These are phyloP conservation scores for Centropyge bicolor DNA, from an alignment of 2,797 vertebrate species.

Conservation along the genomic window DNA sequence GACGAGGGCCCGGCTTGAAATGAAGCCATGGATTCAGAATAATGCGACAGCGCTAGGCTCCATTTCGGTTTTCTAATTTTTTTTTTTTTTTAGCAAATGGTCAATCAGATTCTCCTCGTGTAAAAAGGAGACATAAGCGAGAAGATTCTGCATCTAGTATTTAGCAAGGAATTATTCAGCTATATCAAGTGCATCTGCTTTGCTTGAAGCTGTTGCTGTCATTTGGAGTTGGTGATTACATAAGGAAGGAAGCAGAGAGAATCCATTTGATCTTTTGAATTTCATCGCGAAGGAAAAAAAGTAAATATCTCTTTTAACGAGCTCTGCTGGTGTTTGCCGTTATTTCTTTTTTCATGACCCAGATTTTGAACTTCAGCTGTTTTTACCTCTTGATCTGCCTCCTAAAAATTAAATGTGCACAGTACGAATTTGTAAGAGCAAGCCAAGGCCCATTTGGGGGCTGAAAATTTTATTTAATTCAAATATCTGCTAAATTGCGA, in stretches of 20 bases:
- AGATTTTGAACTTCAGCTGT: background rate
- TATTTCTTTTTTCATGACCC: background rate
- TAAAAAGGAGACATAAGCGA: conserved; percentile 1
- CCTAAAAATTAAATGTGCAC: background rate
- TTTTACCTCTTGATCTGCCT: background rate
- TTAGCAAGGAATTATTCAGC: conserved; percentile 39
- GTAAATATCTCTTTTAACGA: background rate
- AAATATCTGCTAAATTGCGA: background rate
- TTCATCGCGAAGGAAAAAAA: background rate
- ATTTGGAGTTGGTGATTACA: conserved; percentile 36
- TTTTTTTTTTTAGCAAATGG: background rate
- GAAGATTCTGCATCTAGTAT: conserved; percentile 13
- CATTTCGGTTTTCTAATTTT: background rate
- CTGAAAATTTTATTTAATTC: background rate
- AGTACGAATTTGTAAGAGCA: background rate
- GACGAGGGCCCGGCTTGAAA: conserved; percentile 69
- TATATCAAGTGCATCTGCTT: conserved; percentile 20
- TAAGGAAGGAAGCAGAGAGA: conserved; percentile 1
- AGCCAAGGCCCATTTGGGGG: too few species aligned
- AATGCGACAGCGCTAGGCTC: conserved; percentile 22
- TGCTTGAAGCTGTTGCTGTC: conserved; percentile 40
- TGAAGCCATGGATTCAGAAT: conserved; percentile 49
- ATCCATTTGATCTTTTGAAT: conserved; percentile 11
- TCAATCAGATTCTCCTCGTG: background rate
- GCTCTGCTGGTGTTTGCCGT: background rate